A percentile compares a stretch with the other conserved stretches of the same genome.
These are phyloP conservation scores for Sympetrum striolatum DNA, from an alignment of 2,888 invertebrate species.

Conservation along the genomic window DNA sequence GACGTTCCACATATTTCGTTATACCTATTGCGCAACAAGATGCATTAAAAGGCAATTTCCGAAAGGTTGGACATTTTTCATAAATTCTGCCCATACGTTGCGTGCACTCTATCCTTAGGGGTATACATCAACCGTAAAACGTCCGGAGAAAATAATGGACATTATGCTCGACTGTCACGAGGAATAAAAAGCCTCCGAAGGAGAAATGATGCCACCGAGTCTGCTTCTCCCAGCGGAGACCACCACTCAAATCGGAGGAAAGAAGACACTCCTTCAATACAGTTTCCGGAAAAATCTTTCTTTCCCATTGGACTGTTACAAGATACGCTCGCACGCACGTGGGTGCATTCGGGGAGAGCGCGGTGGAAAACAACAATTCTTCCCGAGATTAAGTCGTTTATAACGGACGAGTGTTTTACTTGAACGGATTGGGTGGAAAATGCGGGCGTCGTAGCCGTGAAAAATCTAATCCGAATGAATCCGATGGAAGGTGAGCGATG, in stretches of 20 bases:
- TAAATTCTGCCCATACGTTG: no score
- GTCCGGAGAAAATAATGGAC: no score
- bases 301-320: conserved; percentile 18
- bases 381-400: conserved; percentile 12
- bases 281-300: conserved; percentile 1
- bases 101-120: no score
- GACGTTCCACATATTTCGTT: no score
- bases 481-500: neutral
- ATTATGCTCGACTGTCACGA: no score
- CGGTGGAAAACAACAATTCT: neutral
- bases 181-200: neutral
- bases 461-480: neutral
- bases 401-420: neutral
- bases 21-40: no score
- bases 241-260: conserved; percentile 3
- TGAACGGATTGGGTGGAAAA: neutral
- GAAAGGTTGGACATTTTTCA: no score
- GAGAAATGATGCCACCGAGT: conserved; percentile 2
- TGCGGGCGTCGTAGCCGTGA: neutral
- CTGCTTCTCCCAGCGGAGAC: neutral
- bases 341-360: neutral
- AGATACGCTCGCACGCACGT: conserved; percentile 7
- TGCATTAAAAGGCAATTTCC: no score
- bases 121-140: no score
- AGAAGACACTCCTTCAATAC: neutral